Evolutionary conservation across 2,888 invertebrate genomes (phyloP).

Genomic region (Perizoma flavofasciatum): DNA sequence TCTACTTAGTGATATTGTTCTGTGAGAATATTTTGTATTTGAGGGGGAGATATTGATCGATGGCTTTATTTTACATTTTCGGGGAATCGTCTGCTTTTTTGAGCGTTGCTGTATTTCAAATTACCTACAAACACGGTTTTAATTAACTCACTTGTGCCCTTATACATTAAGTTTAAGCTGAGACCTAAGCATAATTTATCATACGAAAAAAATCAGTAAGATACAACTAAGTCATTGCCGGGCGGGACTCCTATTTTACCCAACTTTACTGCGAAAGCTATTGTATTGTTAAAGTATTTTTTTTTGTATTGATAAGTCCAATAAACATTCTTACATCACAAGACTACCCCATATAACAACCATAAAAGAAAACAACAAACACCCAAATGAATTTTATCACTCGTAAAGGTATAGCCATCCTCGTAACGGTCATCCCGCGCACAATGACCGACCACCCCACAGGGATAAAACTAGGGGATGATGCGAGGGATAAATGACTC

Average conservation of each 20-base stretch:
- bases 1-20: conserved; percentile 25
- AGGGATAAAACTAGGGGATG: conserved; percentile 13
- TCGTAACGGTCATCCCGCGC: conserved; percentile 40
- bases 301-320: background rate
- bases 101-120: no score
- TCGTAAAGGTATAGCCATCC: conserved; percentile 17
- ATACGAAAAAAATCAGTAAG: no score
- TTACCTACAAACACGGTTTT: no score
- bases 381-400: conserved; percentile 19
- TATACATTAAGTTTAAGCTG: no score
- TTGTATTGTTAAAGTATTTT: no score
- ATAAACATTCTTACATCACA: background rate
- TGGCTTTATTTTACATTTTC: conserved; percentile 6
- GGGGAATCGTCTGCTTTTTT: background rate
- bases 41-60: conserved; percentile 13
- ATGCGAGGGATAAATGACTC: conserved; percentile 27
- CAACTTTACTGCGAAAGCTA: background rate
- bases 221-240: no score
- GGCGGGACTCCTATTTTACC: no score
- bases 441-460: conserved; percentile 33
- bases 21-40: conserved; percentile 2
- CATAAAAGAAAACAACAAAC: conserved; percentile 5
- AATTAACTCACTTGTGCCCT: no score
- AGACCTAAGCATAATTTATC: no score
- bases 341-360: background rate